Evolutionary conservation across 2,888 invertebrate species (phyloP).

Genomic region (Schizotus pectinicornis): DNA sequence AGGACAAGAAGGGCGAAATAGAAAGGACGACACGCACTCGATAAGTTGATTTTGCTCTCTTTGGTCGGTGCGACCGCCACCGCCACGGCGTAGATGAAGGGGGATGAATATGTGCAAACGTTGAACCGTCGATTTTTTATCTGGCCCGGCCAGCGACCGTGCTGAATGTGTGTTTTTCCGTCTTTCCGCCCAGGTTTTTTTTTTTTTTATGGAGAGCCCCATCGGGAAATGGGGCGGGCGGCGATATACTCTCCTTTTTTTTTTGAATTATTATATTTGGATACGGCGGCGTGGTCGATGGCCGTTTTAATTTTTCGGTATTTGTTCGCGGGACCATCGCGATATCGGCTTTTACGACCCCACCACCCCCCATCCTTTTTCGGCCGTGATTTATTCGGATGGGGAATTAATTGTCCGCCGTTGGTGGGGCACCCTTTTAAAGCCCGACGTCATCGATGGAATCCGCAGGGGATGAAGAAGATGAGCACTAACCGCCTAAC

Average conservation of each 20-base stretch:
- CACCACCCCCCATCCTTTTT: too few relatives aligned
- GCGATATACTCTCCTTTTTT: slow-evolving; percentile 35
- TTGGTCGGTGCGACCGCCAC: background rate
- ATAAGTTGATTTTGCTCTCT: too few relatives aligned
- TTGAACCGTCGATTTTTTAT: slow-evolving; percentile 41
- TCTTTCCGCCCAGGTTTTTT: slow-evolving; percentile 36
- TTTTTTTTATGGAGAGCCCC: slow-evolving; percentile 30
- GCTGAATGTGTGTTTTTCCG: slow-evolving; percentile 43
- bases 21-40: background rate
- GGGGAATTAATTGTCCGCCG: too few relatives aligned
- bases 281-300: slow-evolving; percentile 36
- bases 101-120: slow-evolving; percentile 17
- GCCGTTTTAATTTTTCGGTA: slow-evolving; percentile 39
- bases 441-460: too few relatives aligned
- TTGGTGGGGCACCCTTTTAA: too few relatives aligned
- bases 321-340: slow-evolving; percentile 31
- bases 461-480: too few relatives aligned
- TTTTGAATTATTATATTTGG: slow-evolving; percentile 43
- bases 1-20: slow-evolving; percentile 3
- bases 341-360: slow-evolving; percentile 18
- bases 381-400: too few relatives aligned
- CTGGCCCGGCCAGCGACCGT: slow-evolving; percentile 36
- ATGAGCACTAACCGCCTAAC: too few relatives aligned
- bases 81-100: background rate
- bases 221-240: slow-evolving; percentile 32